Base-by-base conservation (phyloP, 2,888 invertebrate species). In the Cosmorhoe ocellata region DNA sequence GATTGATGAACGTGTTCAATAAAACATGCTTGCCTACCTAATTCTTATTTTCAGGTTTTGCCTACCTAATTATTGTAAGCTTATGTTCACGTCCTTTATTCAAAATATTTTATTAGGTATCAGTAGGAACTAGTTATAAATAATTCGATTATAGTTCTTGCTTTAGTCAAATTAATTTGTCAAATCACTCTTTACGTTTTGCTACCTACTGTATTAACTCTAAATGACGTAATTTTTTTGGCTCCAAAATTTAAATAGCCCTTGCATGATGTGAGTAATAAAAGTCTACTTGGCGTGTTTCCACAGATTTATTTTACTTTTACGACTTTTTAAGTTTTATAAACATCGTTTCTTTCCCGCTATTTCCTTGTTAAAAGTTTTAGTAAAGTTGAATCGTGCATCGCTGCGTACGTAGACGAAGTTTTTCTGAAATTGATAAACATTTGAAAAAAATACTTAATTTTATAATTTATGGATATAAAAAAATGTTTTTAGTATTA, bases 351-450 rank as follows among this genome's bases (percentile, higher is more conserved):
- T 38, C 33, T 42, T 12, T 24, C 30, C 31, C 24, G 44, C 37
- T 37, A 41, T 47, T 47, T 47, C 27, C 50, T 48, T 24, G 33
- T 43, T 47, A 47, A 48, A 57, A 56, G 58, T 58, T 59, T 53
- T 36, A 31, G 24, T 34, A 43, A 53, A 37, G 38, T 49, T 41
- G 30, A 30, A 47, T 24, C 39, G 33, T 22, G 12, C 37, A 31
- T 42, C 37, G 9, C 31, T 28, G 10, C 37, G 59, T 32, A 51
- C 41, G 41, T 30, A 10, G 30, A 11, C 41, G 4, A 31, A 43
- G 24, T 41, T 64, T 51, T 67, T 58, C 56, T 57, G 45, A 67
- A 69, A 67, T 60, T 61, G 53, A 61, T 64, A 39, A 56, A 45
- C 46, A n/a, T n/a, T n/a, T n/a, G n/a, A n/a, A n/a, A n/a, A n/a